Percentiles rank a stretch among this genome's conserved stretches.
phyloP scores from a whole-genome alignment of 2,888 invertebrate species.

The Cephus spinipes region DNA sequence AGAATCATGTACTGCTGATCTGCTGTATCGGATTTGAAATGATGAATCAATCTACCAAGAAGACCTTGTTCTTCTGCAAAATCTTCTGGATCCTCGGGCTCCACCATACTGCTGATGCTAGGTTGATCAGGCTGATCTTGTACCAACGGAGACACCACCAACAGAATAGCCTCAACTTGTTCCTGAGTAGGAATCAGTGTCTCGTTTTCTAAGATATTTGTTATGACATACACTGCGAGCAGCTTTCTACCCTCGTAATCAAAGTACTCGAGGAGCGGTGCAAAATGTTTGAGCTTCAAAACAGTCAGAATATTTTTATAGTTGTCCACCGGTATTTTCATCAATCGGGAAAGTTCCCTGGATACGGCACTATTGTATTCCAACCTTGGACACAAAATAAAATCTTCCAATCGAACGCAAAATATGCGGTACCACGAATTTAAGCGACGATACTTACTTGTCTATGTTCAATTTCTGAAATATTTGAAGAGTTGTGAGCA shows the following conservation, averaged over 20 bases:
- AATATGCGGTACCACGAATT: too few species aligned
- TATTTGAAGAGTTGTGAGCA: constrained; percentile 90
- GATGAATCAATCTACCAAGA: constrained; percentile 87
- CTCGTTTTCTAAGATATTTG: constrained; percentile 91
- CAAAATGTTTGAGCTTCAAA: constrained; percentile 87
- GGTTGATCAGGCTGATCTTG: constrained; percentile 85
- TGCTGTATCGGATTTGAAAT: constrained; percentile 81
- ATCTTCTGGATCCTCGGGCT: constrained; percentile 84
- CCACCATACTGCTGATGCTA: constrained; percentile 61
- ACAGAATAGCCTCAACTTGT: constrained; percentile 83
- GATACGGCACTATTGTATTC: constrained; percentile 87
- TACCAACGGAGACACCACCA: constrained; percentile 86
- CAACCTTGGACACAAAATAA: constrained; percentile 68
- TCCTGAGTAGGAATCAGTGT: constrained; percentile 89
- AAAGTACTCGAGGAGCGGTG: constrained; percentile 86
- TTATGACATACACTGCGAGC: constrained; percentile 89
- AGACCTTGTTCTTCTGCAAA: constrained; percentile 96
- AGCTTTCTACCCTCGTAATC: constrained; percentile 89
- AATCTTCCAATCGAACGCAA: too few species aligned
- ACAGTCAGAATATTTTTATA: constrained; percentile 93
- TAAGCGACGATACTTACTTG: constrained; percentile 70
- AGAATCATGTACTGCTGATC: constrained; percentile 93
- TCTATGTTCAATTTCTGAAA: constrained; percentile 89
- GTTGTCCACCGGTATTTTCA: constrained; percentile 94
- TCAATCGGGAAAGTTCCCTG: constrained; percentile 90